Evolutionary conservation across 2,888 invertebrate species (phyloP).

Genomic region (Hanleya hanleyi): DNA sequence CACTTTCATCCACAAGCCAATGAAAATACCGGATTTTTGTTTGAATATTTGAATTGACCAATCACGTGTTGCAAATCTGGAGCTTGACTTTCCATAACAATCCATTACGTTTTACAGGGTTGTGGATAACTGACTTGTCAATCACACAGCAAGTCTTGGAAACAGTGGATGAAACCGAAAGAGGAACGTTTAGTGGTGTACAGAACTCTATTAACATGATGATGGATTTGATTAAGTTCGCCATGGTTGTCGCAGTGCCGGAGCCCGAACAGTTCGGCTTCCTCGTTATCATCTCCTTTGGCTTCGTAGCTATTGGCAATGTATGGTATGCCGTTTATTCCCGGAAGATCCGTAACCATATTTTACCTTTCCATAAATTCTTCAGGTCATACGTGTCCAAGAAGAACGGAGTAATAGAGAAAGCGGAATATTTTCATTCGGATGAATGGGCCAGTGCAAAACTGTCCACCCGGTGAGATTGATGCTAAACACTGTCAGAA

Average conservation of each 20-base stretch:
- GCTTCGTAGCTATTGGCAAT: slow-evolving; percentile 43
- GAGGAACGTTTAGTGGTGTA: slow-evolving; percentile 74
- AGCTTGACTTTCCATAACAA: no score
- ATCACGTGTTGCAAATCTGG: no score
- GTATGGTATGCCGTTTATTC: slow-evolving; percentile 42
- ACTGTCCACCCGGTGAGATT: no score
- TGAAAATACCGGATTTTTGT: no score
- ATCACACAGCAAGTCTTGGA: slow-evolving; percentile 75
- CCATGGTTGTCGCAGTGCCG: slow-evolving; percentile 72
- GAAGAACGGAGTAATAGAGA: no score
- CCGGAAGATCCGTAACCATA: slow-evolving; percentile 22
- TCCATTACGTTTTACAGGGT: slow-evolving; percentile 66
- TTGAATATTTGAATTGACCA: no score
- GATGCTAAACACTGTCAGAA: no score
- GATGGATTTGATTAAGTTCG: slow-evolving; percentile 73
- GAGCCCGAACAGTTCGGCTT: slow-evolving; percentile 72
- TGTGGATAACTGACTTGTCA: slow-evolving; percentile 75
- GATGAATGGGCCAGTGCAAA: no score
- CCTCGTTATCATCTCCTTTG: slow-evolving; percentile 72
- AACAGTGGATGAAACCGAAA: slow-evolving; percentile 69
- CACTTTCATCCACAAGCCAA: no score
- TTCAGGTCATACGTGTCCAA: neutral
- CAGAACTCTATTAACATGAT: slow-evolving; percentile 74
- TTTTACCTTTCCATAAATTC: slow-evolving; percentile 12
- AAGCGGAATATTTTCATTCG: no score